phyloP scores from a whole-genome alignment of 2,113 vertebrate species.

The Agapornis roseicollis region DNA sequence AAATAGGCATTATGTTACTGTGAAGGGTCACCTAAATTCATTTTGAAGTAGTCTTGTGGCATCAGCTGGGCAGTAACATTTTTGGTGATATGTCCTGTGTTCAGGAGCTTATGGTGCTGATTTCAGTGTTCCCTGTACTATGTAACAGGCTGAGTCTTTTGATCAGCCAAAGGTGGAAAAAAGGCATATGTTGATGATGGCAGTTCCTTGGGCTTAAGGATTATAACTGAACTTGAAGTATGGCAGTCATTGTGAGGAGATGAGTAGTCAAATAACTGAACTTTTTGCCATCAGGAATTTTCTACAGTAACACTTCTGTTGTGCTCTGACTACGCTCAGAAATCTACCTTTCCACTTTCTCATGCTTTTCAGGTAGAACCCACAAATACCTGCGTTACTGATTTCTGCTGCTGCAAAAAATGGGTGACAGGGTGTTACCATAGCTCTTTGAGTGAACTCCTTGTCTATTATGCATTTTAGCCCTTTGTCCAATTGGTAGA shows the following conservation, averaged over 20 bases:
- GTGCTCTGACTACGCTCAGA: neutral
- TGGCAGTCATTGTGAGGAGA: neutral
- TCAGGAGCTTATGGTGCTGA: neutral
- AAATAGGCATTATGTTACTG: neutral
- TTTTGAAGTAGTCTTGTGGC: neutral
- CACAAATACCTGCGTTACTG: neutral
- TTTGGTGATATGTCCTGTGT: neutral
- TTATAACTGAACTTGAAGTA: neutral
- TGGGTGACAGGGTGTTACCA: neutral
- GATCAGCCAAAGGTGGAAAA: neutral
- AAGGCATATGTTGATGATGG: accelerated
- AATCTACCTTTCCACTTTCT: neutral
- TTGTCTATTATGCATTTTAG: neutral
- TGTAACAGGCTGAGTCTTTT: neutral
- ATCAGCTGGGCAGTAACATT: accelerated
- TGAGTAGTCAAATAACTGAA: neutral
- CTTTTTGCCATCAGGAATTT: neutral
- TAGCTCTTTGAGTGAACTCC: neutral
- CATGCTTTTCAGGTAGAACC: neutral
- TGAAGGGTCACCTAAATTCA: neutral
- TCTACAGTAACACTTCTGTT: neutral
- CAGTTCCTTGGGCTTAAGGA: neutral
- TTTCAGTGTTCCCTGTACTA: neutral
- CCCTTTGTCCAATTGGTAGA: neutral
- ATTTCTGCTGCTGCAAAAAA: neutral